A percentile compares a stretch with the other conserved stretches of the same genome.
phyloP scores from a whole-genome alignment of 2,113 vertebrate genomes.

The Gobius niger region DNA sequence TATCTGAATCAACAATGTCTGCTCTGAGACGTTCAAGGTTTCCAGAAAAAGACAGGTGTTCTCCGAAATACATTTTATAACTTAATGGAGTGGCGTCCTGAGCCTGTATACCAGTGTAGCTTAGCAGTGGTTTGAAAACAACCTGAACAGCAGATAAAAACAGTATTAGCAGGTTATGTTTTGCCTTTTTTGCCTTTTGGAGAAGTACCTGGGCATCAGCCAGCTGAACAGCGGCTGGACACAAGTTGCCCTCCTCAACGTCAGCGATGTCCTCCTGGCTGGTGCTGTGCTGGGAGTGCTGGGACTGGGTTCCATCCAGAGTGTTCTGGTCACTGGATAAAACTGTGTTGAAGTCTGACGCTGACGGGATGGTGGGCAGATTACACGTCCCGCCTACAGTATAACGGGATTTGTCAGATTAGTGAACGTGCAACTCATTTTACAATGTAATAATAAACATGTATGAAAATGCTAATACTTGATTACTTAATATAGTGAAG shows the following conservation, averaged over 20 bases:
- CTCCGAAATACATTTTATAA: constrained; percentile 97
- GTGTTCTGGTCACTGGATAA: constrained; percentile 97
- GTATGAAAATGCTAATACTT: no score
- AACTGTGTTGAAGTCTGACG: constrained; percentile 95
- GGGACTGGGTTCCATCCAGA: constrained; percentile 92
- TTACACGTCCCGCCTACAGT: constrained; percentile 84
- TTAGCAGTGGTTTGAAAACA: constrained; percentile 94
- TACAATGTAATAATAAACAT: not conserved
- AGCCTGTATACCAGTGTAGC: constrained; percentile 91
- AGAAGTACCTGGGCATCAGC: constrained; percentile 93
- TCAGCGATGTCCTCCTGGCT: constrained; percentile 94
- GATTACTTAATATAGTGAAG: no score
- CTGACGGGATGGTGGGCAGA: constrained; percentile 94
- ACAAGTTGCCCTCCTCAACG: constrained; percentile 90
- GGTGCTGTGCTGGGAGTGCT: constrained; percentile 94
- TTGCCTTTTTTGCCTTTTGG: not conserved
- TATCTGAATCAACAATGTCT: constrained; percentile 97
- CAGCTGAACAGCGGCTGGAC: constrained; percentile 93
- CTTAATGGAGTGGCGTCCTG: constrained; percentile 91
- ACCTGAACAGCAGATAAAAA: constrained; percentile 75
- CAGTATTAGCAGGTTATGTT: not conserved
- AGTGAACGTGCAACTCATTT: not conserved
- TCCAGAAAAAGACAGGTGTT: constrained; percentile 95
- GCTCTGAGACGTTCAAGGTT: constrained; percentile 93
- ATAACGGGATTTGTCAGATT: constrained; percentile 26